phyloP scores from a whole-genome alignment of 2,113 vertebrate species.

The Hyla sarda region DNA sequence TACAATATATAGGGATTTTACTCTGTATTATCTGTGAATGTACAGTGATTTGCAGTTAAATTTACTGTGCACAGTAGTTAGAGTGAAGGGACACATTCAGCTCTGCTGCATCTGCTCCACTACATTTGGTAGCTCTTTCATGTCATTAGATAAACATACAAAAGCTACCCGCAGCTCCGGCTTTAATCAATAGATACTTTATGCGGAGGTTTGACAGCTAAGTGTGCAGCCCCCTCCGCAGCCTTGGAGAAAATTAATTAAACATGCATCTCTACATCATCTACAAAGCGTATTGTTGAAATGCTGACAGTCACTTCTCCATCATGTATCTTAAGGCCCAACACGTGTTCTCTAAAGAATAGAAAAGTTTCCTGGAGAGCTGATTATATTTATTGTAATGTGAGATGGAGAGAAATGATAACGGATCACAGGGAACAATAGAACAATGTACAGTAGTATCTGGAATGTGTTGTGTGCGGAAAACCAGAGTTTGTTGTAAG shows the following conservation, averaged over 20 bases:
- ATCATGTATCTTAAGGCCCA: not conserved
- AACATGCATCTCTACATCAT: conserved; percentile 2
- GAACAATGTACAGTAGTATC: not conserved
- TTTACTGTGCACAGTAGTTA: not conserved
- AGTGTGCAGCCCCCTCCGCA: not conserved
- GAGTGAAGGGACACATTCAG: not conserved
- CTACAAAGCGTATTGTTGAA: conserved; percentile 36
- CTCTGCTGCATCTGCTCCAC: not conserved
- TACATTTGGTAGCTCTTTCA: not conserved
- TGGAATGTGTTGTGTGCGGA: not conserved
- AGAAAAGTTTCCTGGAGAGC: not conserved
- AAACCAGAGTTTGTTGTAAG: not conserved
- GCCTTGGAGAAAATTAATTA: conserved; percentile 41
- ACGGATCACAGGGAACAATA: not conserved
- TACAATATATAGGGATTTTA: not conserved
- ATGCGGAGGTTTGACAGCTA: not conserved
- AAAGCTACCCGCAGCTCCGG: not conserved
- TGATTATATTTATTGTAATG: conserved; percentile 30
- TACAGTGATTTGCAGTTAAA: not conserved
- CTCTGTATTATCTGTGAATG: not conserved
- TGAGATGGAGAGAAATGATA: conserved; percentile 5
- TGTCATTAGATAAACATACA: not conserved
- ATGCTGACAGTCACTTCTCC: conserved; percentile 15
- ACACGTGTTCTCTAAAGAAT: not conserved
- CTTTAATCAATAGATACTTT: not conserved